Evolutionary conservation across 2,888 invertebrate species (phyloP).

Genomic region (Thyatira batis): DNA sequence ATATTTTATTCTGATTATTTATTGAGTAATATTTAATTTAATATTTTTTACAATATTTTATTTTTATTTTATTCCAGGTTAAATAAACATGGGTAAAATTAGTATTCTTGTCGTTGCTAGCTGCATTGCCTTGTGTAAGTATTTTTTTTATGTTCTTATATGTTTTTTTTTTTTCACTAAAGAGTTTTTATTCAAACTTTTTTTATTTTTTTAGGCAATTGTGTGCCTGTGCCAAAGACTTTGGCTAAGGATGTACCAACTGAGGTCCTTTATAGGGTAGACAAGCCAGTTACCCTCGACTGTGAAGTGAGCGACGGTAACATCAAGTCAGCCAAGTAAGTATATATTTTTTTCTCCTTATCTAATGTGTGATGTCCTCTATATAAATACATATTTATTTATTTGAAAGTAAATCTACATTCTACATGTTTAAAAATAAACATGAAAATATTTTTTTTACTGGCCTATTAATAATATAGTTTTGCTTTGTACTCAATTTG

Average conservation of each 20-base stretch:
- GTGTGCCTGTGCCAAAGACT: conserved; percentile 39
- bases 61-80: not conserved
- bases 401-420: too few species aligned
- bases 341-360: conserved; percentile 12
- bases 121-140: conserved; percentile 32
- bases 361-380: too few species aligned
- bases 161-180: not conserved
- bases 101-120: not conserved
- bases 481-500: too few species aligned
- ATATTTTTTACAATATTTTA: not conserved
- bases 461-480: too few species aligned
- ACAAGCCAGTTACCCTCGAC: conserved; percentile 41
- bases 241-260: conserved; percentile 47
- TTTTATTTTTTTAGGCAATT: conserved; percentile 18
- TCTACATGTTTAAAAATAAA: too few species aligned
- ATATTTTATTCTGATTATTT: conserved; percentile 9
- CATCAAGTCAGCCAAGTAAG: conserved; percentile 47
- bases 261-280: conserved; percentile 50
- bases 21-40: conserved; percentile 22
- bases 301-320: conserved; percentile 45
- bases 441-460: too few species aligned
- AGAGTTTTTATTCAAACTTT: not conserved
- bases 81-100: not conserved
- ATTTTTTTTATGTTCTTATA: not conserved
- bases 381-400: too few species aligned